phyloP scores from a whole-genome alignment of 1,140 invertebrate species.

The Leguminivora glycinivorella region DNA sequence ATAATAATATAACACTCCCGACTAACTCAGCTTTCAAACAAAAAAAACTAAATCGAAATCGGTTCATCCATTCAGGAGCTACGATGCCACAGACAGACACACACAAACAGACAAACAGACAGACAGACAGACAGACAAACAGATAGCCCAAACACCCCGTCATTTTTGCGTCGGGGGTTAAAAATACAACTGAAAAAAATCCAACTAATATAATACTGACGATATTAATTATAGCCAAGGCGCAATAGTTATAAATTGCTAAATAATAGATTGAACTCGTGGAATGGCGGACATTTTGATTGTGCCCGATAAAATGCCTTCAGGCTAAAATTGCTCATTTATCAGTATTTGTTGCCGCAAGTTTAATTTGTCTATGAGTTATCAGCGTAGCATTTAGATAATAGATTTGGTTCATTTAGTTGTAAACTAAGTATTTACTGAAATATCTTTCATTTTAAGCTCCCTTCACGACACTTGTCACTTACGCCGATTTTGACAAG shows the following conservation, averaged over 20 bases:
- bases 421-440: background rate
- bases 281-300: background rate
- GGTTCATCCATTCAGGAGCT: too few species aligned
- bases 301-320: conserved; percentile 15
- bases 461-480: background rate
- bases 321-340: conserved; percentile 22
- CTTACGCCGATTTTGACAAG: too few species aligned
- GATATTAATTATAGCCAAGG: background rate
- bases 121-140: too few species aligned
- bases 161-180: too few species aligned
- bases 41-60: too few species aligned
- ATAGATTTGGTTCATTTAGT: conserved; percentile 3
- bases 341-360: conserved; percentile 5
- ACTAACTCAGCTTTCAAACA: too few species aligned
- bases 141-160: too few species aligned
- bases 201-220: too few species aligned
- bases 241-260: conserved; percentile 8
- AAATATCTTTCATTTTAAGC: background rate
- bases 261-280: conserved; percentile 2
- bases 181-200: too few species aligned
- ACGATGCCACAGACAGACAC: too few species aligned
- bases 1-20: too few species aligned
- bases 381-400: conserved; percentile 19
- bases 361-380: conserved; percentile 29
- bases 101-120: too few species aligned